Evolutionary conservation across 2,797 vertebrate genomes (phyloP), one percentile per base, ranked within the genome.

Genomic region (Zenarchopterus dispar): DNA sequence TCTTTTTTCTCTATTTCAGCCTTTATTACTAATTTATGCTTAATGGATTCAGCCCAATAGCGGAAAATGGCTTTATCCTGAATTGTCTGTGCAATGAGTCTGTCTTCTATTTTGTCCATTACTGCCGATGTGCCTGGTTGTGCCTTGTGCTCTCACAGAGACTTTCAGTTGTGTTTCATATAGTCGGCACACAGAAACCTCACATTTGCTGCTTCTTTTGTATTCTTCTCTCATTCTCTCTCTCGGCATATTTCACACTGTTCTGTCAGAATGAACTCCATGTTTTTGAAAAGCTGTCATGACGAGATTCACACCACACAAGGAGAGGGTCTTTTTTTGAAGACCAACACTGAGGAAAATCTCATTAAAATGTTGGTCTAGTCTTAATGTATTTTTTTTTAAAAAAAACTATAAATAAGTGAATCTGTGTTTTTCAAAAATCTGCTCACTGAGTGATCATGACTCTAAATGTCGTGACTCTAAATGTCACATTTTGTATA

Each of bases 121-220:
- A 10, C n/a, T 60, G 4, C 4, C 0, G 0, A 10, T 52, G 22
- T 31, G 18, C 53, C n/a, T 55, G 42, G 36, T 39, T 23, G 39
- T 31, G 41, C 19, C 33, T 24, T 36, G 23, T 31, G 16, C 43
- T 70, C 61, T 16, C 11, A 9, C 47, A 55, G 46, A 10, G 1
- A 36, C 15, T 47, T 68, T 51, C 28, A 28, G 47, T 72, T 56
- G 33, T 26, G 0, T 42, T 39, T 63, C 13, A 57, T 73, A 67
- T 10, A 54, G 11, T 51, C 16, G 47, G 39, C 19, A 28, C 28
- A 51, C 42, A 28, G 21, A 5, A 21, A 22, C 11, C 16, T 63
- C 9, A 2, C n/a, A 63, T 56, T 18, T 9, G 5, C 6, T 43
- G 18, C 26, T 48, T 46, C 39, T 55, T 77, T 64, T 64, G 17